Base-by-base conservation (phyloP, 2,888 invertebrate species). In the Plusia festucae region DNA sequence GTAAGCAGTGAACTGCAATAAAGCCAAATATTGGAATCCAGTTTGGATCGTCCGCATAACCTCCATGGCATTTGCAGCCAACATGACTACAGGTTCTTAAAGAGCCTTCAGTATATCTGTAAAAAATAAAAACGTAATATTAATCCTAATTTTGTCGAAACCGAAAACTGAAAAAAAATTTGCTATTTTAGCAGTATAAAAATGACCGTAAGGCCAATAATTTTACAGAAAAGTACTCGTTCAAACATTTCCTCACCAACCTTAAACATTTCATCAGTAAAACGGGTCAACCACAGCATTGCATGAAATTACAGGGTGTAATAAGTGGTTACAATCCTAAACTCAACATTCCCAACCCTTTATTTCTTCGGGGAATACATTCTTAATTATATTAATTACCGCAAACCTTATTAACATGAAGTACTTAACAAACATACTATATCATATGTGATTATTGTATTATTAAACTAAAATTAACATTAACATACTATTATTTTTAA, bases 1-100 rank as follows among this genome's bases (percentile, higher is more conserved):
- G 27, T 70, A 70, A 2, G 78, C 59, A 16, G 65, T 58, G 9
- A 73, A 70, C 8, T 77, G 74, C 11, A 73, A 8, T 11, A 74
- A 20, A 7, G 68, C 56, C 7, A 76, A 8, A 8, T 64, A 67
- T 9, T 7, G 44, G 6, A 70, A 18, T 7, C 78, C 76, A n/a
- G 60, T 51, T 30, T 76, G 74, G 8, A 76, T 13, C 8, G 20
- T 53, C n/a, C 64, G 56, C 9, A 70, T 75, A 6, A 30, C 58
- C 0, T 20, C 2, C 0, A 53, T 0, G 1, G 32, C 32, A 16
- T 15, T 27, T 3, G 57, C 16, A 1, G 76, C 59, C 67, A 64
- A 61, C 76, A 74, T 74, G 22, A 7, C 51, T 51, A 0, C 13
- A 7, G 34, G 30, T 30, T 30, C 9, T 7, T 30, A 30, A 9